phyloP scores from a whole-genome alignment of 2,888 invertebrate species.

The Harpagoxenus sublaevis region DNA sequence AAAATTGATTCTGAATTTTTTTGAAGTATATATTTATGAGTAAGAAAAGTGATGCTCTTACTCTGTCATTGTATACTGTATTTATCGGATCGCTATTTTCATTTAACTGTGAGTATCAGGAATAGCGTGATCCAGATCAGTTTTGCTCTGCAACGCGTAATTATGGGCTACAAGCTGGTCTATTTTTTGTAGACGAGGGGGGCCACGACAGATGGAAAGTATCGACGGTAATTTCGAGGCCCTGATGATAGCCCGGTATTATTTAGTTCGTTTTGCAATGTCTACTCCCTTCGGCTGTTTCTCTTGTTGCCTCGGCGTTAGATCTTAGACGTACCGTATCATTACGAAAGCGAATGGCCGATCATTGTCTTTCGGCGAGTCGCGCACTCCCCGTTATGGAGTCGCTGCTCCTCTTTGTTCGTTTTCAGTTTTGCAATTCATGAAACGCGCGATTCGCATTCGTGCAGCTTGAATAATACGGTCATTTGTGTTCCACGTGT shows the following conservation, averaged over 20 bases:
- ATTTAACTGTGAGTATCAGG: neutral
- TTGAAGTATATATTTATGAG: neutral
- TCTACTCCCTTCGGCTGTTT: conserved; percentile 11
- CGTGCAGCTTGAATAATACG: neutral
- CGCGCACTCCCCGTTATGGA: conserved; percentile 33
- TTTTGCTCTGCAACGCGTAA: conserved; percentile 16
- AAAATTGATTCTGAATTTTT: neutral
- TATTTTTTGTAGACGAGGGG: conserved; percentile 27
- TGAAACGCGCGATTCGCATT: conserved; percentile 39
- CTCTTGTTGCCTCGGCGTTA: conserved; percentile 18
- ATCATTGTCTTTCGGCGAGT: conserved; percentile 52
- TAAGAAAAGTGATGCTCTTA: neutral
- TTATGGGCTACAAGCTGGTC: conserved; percentile 12
- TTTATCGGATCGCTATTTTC: neutral
- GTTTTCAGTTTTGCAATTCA: conserved; percentile 42
- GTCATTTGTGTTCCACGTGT: neutral
- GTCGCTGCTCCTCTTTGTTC: conserved; percentile 44
- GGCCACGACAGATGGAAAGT: conserved; percentile 4
- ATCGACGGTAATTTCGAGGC: conserved; percentile 35
- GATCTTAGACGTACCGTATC: conserved; percentile 36
- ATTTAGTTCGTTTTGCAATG: conserved; percentile 51
- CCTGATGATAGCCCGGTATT: conserved; percentile 24
- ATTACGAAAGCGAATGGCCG: conserved; percentile 50
- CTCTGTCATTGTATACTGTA: neutral
- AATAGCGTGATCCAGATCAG: neutral